Percentiles rank a stretch among this genome's conserved stretches.
These are phyloP conservation scores for Hesperia comma DNA, from an alignment of 2,888 invertebrate genomes.

Conservation along the genomic window DNA sequence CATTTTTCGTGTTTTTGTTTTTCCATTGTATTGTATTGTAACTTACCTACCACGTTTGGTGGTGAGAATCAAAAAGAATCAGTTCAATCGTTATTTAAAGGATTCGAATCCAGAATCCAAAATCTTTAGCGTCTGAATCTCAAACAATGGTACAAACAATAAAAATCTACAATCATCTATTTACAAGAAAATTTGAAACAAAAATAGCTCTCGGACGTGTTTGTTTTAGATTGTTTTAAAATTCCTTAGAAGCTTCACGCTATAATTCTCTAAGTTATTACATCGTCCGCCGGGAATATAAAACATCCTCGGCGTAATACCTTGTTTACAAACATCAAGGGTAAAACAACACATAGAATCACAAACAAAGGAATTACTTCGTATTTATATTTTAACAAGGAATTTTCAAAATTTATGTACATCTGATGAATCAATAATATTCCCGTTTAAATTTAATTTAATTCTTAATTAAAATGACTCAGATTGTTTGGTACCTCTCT, in stretches of 20 bases:
- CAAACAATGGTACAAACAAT: background rate
- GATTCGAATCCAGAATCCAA: no score
- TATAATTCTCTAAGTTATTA: slow-evolving; percentile 27
- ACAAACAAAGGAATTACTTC: background rate
- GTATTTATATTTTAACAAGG: background rate
- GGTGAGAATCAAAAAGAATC: no score
- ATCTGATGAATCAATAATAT: background rate
- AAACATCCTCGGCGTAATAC: slow-evolving; percentile 14
- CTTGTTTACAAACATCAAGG: slow-evolving; percentile 22
- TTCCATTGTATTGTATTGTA: no score
- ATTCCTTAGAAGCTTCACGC: slow-evolving; percentile 23
- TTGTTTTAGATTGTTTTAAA: slow-evolving; percentile 21
- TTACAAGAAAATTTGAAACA: background rate
- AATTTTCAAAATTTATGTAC: background rate
- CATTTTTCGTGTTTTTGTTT: no score
- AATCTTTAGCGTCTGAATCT: no score
- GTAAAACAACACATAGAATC: background rate
- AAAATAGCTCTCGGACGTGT: slow-evolving; percentile 11
- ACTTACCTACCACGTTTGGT: no score
- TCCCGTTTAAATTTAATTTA: background rate
- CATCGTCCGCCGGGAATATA: slow-evolving; percentile 25
- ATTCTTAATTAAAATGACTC: no score
- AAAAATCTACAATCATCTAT: background rate
- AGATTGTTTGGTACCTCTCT: no score
- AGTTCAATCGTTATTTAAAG: no score